Evolutionary conservation across 2,797 vertebrate genomes (phyloP), one percentile per base, ranked within the genome.

Genomic region (Miichthys miiuy): DNA sequence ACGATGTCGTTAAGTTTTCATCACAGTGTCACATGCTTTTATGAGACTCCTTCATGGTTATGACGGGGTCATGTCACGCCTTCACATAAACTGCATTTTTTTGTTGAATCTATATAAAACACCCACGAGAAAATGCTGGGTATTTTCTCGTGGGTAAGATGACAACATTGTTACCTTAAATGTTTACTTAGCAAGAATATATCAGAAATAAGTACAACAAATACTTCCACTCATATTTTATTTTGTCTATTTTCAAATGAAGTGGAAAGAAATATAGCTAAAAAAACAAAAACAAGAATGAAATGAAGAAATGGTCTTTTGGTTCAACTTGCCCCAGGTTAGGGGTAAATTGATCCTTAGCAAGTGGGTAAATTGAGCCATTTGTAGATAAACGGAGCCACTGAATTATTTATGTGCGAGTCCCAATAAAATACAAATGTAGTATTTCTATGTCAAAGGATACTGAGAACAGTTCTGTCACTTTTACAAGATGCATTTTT

Each of bases 381-480:
- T 88, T 81, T 87, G 69, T 68, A 82, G 83, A 83, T 77, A 84
- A 87, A 77, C 18, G 3, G 67, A 84, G 64, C 21, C 50, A 3
- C 61, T 86, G 81, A 83, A 87, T 85, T 80, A 87, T 88, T 86
- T 68, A 82, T 80, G 54, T 64, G n/a, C 3, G 42, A 82, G 74
- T 57, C 66, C 44, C 61, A 57, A 84, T 60, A 65, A 83, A 87
- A 83, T 51, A 68, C 60, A 80, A 75, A 68, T 68, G 23, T 5
- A 66, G 63, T 51, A 66, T 72, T 83, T 80, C 52, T 68, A 1
- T 52, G 69, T 79, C 44, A 67, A 77, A 82, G 54, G 52, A 67
- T 54, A 46, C 0, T 30, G 50, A 70, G 64, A 57, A 67, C 51
- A 52, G 10, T 23, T 75, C 38, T 38, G 50, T 74, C 50, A 67